Conservation (phyloP, 2,888 invertebrate genomes). For the Drosophila greeni region DNA sequence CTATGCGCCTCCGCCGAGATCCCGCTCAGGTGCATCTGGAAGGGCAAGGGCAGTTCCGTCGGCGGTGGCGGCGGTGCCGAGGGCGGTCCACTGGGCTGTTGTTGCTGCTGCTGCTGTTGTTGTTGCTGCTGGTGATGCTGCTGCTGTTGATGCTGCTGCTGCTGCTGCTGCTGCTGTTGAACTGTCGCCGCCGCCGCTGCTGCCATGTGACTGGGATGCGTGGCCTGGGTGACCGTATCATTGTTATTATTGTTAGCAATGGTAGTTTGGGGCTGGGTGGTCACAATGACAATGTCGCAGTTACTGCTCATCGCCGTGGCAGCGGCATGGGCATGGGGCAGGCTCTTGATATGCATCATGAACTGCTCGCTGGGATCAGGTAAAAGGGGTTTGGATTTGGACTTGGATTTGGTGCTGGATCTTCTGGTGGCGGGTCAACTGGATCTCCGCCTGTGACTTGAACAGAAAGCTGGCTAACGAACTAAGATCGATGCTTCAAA, state of each 20-base stretch:
- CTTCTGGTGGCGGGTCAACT: constrained; percentile 6
- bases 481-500: constrained; percentile 47
- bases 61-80: constrained; percentile 61
- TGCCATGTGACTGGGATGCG: constrained; percentile 61
- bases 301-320: constrained; percentile 78
- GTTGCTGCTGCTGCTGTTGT: constrained; percentile 68
- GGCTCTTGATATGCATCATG: constrained; percentile 76
- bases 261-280: constrained; percentile 75
- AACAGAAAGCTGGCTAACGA: constrained; percentile 45
- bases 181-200: constrained; percentile 51
- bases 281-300: constrained; percentile 78
- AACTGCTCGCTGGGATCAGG: constrained; percentile 39
- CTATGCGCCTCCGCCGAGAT: constrained; percentile 76
- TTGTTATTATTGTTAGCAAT: constrained; percentile 70
- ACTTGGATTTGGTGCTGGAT: constrained; percentile 5
- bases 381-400: constrained; percentile 6
- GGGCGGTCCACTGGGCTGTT: constrained; percentile 64
- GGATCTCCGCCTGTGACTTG: constrained; percentile 15
- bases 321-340: constrained; percentile 76
- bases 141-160: constrained; percentile 62
- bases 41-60: constrained; percentile 76
- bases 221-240: constrained; percentile 69
- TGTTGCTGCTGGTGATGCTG: constrained; percentile 64
- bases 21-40: constrained; percentile 75
- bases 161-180: constrained; percentile 65